These are phyloP conservation scores for Sycophila sp. DNA, from an alignment of 1,140 invertebrate species.

Conservation along the genomic window DNA sequence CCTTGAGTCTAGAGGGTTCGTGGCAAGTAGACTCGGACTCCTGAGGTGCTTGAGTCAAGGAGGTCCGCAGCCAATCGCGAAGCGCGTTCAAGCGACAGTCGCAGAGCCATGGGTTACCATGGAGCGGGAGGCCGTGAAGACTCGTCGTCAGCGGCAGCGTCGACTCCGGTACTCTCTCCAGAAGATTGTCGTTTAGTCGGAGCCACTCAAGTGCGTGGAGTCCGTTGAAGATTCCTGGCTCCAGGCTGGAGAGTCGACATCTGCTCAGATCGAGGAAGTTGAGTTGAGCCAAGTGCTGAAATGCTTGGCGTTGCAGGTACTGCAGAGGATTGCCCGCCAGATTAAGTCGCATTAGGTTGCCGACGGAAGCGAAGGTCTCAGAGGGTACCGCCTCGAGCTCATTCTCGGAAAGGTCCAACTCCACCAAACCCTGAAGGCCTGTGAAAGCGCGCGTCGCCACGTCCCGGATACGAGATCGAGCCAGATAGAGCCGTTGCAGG, in stretches of 20 bases:
- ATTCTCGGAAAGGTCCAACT: constrained; percentile 88
- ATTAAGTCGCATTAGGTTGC: constrained; percentile 82
- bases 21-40: constrained; percentile 77
- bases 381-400: constrained; percentile 79
- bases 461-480: constrained; percentile 78
- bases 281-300: constrained; percentile 77
- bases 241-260: constrained; percentile 80
- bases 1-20: constrained; percentile 73
- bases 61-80: constrained; percentile 80
- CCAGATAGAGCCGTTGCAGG: constrained; percentile 85
- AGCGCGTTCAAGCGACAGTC: constrained; percentile 83
- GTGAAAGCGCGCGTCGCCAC: constrained; percentile 83
- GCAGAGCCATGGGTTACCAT: constrained; percentile 90
- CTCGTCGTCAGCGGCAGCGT: constrained; percentile 70
- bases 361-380: constrained; percentile 77
- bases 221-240: constrained; percentile 83
- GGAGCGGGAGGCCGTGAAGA: constrained; percentile 80
- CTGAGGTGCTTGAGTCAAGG: constrained; percentile 68
- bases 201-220: constrained; percentile 85
- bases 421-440: constrained; percentile 87
- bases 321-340: constrained; percentile 84
- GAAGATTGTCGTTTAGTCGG: constrained; percentile 82
- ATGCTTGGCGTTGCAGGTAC: constrained; percentile 77
- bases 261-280: constrained; percentile 84
- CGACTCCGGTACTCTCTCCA: constrained; percentile 70